Percentiles rank a stretch among this genome's conserved stretches.
Evolutionary conservation across 2,113 vertebrate species (phyloP).

Genomic region (Myiozetetes cayanensis): DNA sequence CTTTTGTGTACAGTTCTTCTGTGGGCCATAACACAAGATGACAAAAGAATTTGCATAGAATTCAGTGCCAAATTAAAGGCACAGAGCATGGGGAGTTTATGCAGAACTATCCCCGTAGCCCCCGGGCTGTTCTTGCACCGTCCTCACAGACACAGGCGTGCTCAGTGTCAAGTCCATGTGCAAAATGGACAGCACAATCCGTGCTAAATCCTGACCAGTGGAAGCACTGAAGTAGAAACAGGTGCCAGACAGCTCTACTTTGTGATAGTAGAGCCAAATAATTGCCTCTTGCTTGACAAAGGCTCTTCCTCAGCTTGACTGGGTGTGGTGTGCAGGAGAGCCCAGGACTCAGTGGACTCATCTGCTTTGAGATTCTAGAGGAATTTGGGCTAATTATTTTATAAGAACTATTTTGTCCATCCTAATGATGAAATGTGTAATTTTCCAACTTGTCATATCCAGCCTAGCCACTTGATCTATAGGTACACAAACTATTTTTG

Average conservation of each 20-base stretch:
- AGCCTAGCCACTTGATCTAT: neutral
- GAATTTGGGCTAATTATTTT: neutral
- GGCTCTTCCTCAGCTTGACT: neutral
- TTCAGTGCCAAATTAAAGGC: neutral
- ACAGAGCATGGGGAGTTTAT: accelerated
- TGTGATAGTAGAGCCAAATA: neutral
- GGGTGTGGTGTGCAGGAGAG: neutral
- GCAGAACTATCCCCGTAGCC: neutral
- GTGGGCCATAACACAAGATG: neutral
- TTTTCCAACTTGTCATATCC: neutral
- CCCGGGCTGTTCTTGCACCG: neutral
- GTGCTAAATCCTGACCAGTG: neutral
- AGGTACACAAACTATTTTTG: neutral
- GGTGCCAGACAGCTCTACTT: neutral
- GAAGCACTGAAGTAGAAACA: neutral
- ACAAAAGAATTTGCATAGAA: neutral
- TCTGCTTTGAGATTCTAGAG: neutral
- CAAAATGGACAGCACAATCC: neutral
- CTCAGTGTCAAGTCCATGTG: neutral
- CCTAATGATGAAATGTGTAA: neutral
- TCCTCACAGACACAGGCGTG: neutral
- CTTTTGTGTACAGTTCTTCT: neutral
- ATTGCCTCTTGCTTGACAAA: neutral
- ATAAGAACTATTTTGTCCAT: neutral
- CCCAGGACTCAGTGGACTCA: neutral